Evolutionary conservation across 1,140 invertebrate species (phyloP).

Genomic region (Rhopalosiphum padi): DNA sequence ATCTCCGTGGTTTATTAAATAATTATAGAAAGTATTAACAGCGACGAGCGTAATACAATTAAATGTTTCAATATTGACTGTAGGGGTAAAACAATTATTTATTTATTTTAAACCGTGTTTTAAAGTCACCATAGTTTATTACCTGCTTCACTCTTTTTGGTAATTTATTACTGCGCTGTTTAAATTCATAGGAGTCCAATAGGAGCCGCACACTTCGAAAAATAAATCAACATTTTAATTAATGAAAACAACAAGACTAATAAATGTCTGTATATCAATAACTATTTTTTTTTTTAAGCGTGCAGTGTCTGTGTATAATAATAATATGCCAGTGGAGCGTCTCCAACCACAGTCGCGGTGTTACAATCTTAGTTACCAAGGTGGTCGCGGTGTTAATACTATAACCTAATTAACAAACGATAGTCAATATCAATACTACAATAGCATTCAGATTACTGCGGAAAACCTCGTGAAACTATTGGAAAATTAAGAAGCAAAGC

Average conservation of each 20-base stretch:
- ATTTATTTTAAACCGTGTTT: background rate
- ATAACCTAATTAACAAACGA: background rate
- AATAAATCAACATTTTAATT: background rate
- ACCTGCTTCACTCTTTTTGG: background rate
- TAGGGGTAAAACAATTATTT: background rate
- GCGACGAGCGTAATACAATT: background rate
- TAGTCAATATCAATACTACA: too few species aligned
- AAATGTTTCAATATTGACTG: conserved; percentile 10
- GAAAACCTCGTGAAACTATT: too few species aligned
- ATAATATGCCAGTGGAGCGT: background rate
- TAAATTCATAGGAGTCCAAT: background rate
- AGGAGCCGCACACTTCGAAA: background rate
- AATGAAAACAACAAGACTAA: background rate
- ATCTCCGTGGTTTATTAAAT: background rate
- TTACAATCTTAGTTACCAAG: background rate
- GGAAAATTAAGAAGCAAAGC: too few species aligned
- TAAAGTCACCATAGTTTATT: background rate
- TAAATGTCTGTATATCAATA: background rate
- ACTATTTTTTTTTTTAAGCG: background rate
- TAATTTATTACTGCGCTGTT: background rate
- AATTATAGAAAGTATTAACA: background rate
- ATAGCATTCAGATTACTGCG: too few species aligned
- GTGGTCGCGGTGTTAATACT: background rate
- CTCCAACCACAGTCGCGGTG: background rate
- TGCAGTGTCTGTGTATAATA: too few species aligned